These are phyloP conservation scores for Tapirus indicus DNA, from an alignment of 2,797 vertebrate species.

Conservation along the genomic window DNA sequence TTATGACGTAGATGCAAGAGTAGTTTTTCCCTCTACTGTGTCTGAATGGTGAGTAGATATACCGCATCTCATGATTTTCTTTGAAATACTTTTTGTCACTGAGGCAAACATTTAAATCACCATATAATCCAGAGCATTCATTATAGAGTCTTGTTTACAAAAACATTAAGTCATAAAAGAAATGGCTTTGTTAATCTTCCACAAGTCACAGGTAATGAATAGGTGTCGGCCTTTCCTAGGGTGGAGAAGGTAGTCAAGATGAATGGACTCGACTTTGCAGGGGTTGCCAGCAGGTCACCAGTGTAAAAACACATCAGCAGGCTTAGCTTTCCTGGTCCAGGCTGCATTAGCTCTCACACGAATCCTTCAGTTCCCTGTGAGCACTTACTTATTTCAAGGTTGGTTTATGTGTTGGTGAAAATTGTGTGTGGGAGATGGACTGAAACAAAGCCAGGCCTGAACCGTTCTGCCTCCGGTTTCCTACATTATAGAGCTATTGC, in stretches of 20 bases:
- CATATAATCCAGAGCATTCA: neutral
- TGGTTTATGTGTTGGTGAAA: slow-evolving; percentile 59
- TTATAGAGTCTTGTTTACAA: slow-evolving; percentile 16
- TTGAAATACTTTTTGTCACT: slow-evolving; percentile 2
- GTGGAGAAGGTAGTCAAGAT: neutral
- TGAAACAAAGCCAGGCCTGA: neutral
- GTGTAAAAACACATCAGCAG: neutral
- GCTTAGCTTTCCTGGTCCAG: neutral
- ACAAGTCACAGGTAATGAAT: neutral
- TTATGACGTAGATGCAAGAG: neutral
- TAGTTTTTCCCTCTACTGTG: neutral
- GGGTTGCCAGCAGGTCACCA: neutral
- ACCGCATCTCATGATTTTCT: neutral
- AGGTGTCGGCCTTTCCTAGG: neutral
- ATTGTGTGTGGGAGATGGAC: slow-evolving; percentile 37
- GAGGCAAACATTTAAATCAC: slow-evolving; percentile 30
- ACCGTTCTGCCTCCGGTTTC: neutral
- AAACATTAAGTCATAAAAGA: neutral
- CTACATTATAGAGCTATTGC: slow-evolving; percentile 82
- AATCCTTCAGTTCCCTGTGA: neutral
- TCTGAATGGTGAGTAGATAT: neutral
- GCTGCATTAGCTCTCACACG: neutral
- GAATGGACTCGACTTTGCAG: neutral
- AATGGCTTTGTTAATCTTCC: neutral
- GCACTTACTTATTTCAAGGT: slow-evolving; percentile 64